Evolutionary conservation across 35 echinoderm and acorn worm species (phyloP).

Genomic region (Heliocidaris tuberculata): DNA sequence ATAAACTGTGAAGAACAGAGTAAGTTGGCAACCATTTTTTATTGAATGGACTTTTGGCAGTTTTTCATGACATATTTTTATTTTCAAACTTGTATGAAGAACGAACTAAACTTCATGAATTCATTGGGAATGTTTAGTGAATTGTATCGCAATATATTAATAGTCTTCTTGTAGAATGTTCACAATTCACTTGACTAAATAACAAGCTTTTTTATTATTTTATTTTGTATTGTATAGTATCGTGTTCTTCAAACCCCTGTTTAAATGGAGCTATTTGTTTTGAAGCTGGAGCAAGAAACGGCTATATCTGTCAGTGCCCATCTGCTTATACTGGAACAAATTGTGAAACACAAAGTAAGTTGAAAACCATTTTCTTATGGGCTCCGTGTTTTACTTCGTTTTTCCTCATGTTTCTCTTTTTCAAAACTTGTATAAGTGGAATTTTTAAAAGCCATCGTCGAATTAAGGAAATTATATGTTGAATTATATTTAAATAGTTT

Average conservation of each 20-base stretch:
- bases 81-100: too few relatives aligned
- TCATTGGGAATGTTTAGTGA: too few relatives aligned
- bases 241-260: slow-evolving; percentile 16
- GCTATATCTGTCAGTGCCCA: slow-evolving; percentile 58
- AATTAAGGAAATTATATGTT: slow-evolving; percentile 66
- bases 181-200: background rate
- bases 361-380: background rate
- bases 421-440: too few relatives aligned
- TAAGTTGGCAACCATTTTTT: background rate
- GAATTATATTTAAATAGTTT: too few relatives aligned
- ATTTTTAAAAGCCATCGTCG: slow-evolving; percentile 44
- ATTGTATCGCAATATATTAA: too few relatives aligned
- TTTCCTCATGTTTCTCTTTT: too few relatives aligned
- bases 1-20: background rate
- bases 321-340: slow-evolving; percentile 61
- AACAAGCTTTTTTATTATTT: background rate
- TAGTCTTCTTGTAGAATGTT: too few relatives aligned
- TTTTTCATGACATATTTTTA: too few relatives aligned
- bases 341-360: slow-evolving; percentile 46
- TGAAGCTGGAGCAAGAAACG: background rate
- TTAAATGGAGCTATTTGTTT: background rate
- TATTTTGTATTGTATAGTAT: background rate
- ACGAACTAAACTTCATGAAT: too few relatives aligned
- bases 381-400: too few relatives aligned
- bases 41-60: too few relatives aligned